Base-by-base conservation (phyloP, 2,888 invertebrate genomes). In the Leptothorax acervorum region DNA sequence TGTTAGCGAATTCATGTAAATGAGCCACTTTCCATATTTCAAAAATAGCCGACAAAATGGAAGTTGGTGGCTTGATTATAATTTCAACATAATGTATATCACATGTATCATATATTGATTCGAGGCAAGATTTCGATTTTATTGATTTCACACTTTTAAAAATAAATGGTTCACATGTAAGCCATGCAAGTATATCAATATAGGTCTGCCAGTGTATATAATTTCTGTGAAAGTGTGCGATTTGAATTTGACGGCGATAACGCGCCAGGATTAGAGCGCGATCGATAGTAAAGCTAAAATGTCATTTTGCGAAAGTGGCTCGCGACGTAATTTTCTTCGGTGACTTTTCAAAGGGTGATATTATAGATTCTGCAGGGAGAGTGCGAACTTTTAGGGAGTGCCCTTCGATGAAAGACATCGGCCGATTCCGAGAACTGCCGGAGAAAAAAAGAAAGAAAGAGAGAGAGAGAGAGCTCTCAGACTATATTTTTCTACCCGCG, bases 351-450 rank as follows among this genome's bases (percentile, higher is more conserved):
- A 60, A 39, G 42, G 39, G 12, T n/a, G 39, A 62, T 75, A 62
- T 81, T 81, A 82, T 42, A 12, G 60, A 82, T 74, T 82, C 62
- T 42, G 28, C 28, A 28, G 31, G 35, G 23, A 48, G 53, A 23
- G 23, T 12, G 57, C 23, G 35, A 70, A 79, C 79, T 79, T 79
- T 79, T 39, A 79, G 57, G 70, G 57, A 79, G 48, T 78, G 57
- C 57, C 79, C 71, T 60, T 48, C 60, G 71, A 15, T 53, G 23
- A 74, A 51, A 76, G 63, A 82, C 62, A 53, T 75, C 82, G 51
- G 53, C 75, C 42, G 76, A 76, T 74, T 76, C 82, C 57, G 62
- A 55, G 57, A 68, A 57, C 57, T 35, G 23, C 12, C 45, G 48
- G 48, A 35, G 39, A 18, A 65, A n/a, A 55, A 3, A 39, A 45